Evolutionary conservation across 2,113 vertebrate species (phyloP).

Genomic region (Neotoma lepida): DNA sequence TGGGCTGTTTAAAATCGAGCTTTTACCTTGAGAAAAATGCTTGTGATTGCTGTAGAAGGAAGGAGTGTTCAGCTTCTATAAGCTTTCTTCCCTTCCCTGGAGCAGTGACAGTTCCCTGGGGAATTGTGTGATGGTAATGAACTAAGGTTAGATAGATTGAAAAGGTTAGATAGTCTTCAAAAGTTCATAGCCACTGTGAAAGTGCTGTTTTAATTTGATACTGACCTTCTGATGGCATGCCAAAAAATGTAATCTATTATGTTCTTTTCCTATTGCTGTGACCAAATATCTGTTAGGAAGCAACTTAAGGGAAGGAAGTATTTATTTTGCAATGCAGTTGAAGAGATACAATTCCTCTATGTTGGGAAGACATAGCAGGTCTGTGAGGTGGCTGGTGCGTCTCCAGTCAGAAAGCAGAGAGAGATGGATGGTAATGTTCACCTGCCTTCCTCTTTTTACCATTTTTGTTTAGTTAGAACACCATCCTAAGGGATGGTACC

Average conservation of each 20-base stretch:
- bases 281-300: background rate
- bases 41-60: slow-evolving; percentile 44
- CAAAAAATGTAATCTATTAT: background rate
- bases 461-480: background rate
- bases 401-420: background rate
- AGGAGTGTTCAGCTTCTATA: background rate
- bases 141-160: slow-evolving; percentile 41
- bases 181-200: background rate
- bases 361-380: background rate
- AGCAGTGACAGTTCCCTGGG: background rate
- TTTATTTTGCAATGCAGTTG: background rate
- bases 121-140: background rate
- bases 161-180: background rate
- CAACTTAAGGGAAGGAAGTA: background rate
- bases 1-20: slow-evolving; percentile 60
- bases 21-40: slow-evolving; percentile 46
- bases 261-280: background rate
- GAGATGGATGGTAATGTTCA: background rate
- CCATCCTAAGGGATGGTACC: background rate
- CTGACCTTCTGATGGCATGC: background rate
- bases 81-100: background rate
- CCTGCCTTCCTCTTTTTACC: background rate
- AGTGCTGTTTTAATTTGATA: background rate
- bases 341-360: background rate
- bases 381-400: background rate